These are phyloP conservation scores for Polypedilum vanderplanki DNA, from an alignment of 1,140 invertebrate species.

Conservation along the genomic window DNA sequence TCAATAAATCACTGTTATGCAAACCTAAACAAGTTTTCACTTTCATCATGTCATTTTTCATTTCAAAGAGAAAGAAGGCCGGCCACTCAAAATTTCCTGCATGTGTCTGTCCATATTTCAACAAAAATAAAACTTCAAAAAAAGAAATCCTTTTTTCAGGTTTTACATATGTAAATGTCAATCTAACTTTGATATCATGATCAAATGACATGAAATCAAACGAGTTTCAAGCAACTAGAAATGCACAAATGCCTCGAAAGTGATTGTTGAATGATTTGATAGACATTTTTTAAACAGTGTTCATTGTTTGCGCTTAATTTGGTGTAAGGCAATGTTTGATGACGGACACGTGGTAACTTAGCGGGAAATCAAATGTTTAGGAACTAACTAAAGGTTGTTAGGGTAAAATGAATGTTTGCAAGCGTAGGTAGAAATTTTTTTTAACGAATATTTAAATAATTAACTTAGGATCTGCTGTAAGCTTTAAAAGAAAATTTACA, in stretches of 20 bases:
- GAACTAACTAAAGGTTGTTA: too few relatives aligned
- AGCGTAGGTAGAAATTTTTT: too few relatives aligned
- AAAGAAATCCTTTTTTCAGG: not conserved
- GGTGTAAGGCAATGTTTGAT: not conserved
- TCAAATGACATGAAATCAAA: conserved; percentile 12
- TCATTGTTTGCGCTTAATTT: conserved; percentile 19
- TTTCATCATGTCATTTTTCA: conserved; percentile 13
- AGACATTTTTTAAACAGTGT: not conserved
- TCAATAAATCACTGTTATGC: not conserved
- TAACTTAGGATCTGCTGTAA: too few relatives aligned
- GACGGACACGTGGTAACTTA: conserved; percentile 16
- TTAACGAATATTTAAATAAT: too few relatives aligned
- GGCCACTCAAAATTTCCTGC: not conserved
- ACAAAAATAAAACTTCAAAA: not conserved
- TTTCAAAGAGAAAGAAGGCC: not conserved
- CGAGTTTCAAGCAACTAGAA: not conserved
- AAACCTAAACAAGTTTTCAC: not conserved
- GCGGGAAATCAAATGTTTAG: conserved; percentile 16
- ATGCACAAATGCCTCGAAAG: not conserved
- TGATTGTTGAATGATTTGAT: conserved; percentile 19
- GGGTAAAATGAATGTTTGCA: too few relatives aligned
- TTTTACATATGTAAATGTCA: conserved; percentile 19
- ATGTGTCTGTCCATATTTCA: not conserved
- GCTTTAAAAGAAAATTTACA: too few relatives aligned
- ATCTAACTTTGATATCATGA: conserved; percentile 14